Evolutionary conservation across 2,797 vertebrate species (phyloP).

Genomic region (Antennarius maculatus): DNA sequence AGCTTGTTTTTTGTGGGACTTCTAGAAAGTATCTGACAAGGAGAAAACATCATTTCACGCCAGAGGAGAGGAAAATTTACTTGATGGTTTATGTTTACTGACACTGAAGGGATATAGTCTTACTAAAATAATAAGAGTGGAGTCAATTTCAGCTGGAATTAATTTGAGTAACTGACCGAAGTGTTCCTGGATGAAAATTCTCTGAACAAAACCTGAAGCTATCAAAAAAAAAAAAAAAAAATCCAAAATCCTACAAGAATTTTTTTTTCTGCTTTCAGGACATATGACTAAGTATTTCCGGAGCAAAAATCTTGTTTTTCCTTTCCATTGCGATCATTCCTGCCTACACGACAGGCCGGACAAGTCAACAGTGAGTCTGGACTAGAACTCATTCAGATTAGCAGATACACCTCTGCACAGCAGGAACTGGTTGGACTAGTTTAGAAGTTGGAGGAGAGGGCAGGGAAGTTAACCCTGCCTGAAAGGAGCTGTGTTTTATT

Average conservation of each 20-base stretch:
- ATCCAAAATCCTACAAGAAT: not conserved
- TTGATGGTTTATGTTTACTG: constrained; percentile 69
- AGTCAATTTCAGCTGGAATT: constrained; percentile 20
- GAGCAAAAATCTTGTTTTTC: constrained; percentile 8
- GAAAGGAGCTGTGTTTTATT: constrained; percentile 58
- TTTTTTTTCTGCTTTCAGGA: not conserved
- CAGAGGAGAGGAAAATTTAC: constrained; percentile 54
- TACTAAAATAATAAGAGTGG: constrained; percentile 17
- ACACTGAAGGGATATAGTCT: constrained; percentile 46
- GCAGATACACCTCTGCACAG: constrained; percentile 67
- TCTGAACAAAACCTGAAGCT: not conserved
- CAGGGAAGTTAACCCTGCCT: constrained; percentile 76
- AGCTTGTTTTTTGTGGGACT: constrained; percentile 44
- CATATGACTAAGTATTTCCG: constrained; percentile 7
- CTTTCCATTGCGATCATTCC: constrained; percentile 47
- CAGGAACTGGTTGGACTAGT: constrained; percentile 84
- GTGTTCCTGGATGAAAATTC: constrained; percentile 5
- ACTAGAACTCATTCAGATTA: constrained; percentile 69
- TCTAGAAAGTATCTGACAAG: constrained; percentile 60
- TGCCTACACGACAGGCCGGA: constrained; percentile 44
- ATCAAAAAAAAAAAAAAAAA: constrained; percentile 2
- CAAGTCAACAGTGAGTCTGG: constrained; percentile 69
- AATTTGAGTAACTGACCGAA: constrained; percentile 13
- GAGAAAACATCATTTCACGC: constrained; percentile 56
- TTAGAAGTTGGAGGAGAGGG: constrained; percentile 76